Percentiles rank a stretch among this genome's conserved stretches.
Conservation (phyloP, 2,888 invertebrate genomes). For the Exocentrus adspersus region DNA sequence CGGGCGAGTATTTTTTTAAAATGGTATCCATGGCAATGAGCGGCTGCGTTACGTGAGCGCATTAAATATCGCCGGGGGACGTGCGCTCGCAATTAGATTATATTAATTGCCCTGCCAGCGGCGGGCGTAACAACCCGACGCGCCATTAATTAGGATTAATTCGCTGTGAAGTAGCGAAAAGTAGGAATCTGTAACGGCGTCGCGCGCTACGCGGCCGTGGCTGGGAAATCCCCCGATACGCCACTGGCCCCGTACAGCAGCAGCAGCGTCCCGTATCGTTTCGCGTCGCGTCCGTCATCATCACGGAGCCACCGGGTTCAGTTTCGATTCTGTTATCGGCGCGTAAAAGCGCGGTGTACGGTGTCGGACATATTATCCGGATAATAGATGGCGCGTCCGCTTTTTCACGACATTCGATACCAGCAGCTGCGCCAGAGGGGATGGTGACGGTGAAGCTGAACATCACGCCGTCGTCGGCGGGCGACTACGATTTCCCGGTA, state of each 20-base stretch:
- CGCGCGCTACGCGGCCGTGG: no score
- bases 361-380: no score
- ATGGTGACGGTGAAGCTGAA: slow-evolving; percentile 49
- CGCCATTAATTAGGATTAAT: no score
- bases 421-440: slow-evolving; percentile 29
- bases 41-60: slow-evolving; percentile 44
- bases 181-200: no score
- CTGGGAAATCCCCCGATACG: no score
- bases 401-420: slow-evolving; percentile 28
- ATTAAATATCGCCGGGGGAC: slow-evolving; percentile 48
- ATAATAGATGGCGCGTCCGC: slow-evolving; percentile 18
- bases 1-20: slow-evolving; percentile 33
- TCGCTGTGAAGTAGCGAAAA: no score
- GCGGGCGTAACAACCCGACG: no score
- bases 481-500: slow-evolving; percentile 38
- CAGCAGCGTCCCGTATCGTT: slow-evolving; percentile 6
- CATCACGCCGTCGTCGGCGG: slow-evolving; percentile 40
- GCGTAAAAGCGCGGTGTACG: not conserved
- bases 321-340: slow-evolving; percentile 19
- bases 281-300: not conserved
- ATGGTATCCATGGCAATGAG: slow-evolving; percentile 39
- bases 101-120: slow-evolving; percentile 16
- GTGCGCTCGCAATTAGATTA: slow-evolving; percentile 47
- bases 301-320: slow-evolving; percentile 2
- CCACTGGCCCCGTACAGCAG: slow-evolving; percentile 6